Conservation (phyloP, 2,888 invertebrate species). For the Beris morrisii region DNA sequence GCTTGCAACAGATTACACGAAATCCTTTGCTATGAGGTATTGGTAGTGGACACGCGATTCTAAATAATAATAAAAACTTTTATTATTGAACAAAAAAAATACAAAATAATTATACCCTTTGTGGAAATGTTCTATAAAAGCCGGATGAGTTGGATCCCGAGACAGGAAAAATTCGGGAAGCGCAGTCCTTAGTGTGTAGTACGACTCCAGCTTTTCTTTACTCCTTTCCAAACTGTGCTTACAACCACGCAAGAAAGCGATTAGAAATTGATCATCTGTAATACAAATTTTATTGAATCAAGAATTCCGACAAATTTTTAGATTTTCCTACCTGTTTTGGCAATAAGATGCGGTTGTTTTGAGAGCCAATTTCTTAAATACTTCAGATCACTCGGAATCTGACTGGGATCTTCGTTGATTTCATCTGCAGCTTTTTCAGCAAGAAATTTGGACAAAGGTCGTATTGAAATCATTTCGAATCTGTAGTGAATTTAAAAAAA, state of each 20-base stretch:
- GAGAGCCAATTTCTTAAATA: slow-evolving; percentile 61
- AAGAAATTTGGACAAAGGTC: slow-evolving; percentile 55
- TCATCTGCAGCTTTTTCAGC: slow-evolving; percentile 58
- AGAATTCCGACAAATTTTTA: background rate
- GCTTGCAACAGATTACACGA: slow-evolving; percentile 53
- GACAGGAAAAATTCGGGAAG: slow-evolving; percentile 59
- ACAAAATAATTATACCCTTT: slow-evolving; percentile 51
- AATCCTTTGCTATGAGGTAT: slow-evolving; percentile 50
- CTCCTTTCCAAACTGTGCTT: slow-evolving; percentile 66
- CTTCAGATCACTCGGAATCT: slow-evolving; percentile 57
- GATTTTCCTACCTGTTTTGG: slow-evolving; percentile 58
- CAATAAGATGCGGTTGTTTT: slow-evolving; percentile 61
- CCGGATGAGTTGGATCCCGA: slow-evolving; percentile 51
- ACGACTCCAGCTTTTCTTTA: slow-evolving; percentile 65
- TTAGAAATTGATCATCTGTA: slow-evolving; percentile 65
- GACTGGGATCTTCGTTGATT: slow-evolving; percentile 60
- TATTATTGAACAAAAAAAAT: background rate
- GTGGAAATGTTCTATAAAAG: slow-evolving; percentile 42
- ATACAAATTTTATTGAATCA: slow-evolving; percentile 11
- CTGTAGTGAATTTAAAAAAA: too few relatives aligned
- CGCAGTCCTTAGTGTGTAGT: slow-evolving; percentile 59
- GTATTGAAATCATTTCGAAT: slow-evolving; percentile 4
- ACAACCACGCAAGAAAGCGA: slow-evolving; percentile 65
- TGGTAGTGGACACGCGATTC: slow-evolving; percentile 55
- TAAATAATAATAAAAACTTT: slow-evolving; percentile 41